Evolutionary conservation across 2,113 vertebrate genomes (phyloP).

Genomic region (Polypterus senegalus): DNA sequence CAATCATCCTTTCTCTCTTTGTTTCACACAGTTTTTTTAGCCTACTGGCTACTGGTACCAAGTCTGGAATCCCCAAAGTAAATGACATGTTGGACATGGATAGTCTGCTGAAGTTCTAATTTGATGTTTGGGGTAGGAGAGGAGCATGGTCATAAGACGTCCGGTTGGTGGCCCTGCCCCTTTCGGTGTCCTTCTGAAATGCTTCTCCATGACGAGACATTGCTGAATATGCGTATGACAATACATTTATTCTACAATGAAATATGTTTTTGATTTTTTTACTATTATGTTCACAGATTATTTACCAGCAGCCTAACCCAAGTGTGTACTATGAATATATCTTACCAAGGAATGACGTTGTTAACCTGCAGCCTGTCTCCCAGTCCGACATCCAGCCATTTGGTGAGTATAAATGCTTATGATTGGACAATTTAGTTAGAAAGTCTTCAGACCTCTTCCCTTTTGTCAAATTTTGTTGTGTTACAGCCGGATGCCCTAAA

Average conservation of each 20-base stretch:
- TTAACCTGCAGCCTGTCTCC: constrained; percentile 14
- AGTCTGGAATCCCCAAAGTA: background rate
- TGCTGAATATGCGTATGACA: background rate
- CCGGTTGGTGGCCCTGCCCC: background rate
- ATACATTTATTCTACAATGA: background rate
- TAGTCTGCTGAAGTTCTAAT: background rate
- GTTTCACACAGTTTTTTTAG: background rate
- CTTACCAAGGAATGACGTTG: constrained; percentile 23
- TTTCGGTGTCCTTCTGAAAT: background rate
- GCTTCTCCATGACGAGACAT: background rate
- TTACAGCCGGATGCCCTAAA: no score
- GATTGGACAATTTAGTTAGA: no score
- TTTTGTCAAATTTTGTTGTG: no score
- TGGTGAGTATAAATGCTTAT: constrained; percentile 20
- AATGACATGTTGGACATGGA: background rate
- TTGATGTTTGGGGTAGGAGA: background rate
- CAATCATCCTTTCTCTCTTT: no score
- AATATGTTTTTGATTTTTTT: background rate
- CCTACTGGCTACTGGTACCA: background rate
- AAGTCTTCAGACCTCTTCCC: no score
- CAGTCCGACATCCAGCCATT: constrained; percentile 21
- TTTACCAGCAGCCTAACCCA: constrained; percentile 48
- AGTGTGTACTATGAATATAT: constrained; percentile 43
- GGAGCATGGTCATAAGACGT: background rate
- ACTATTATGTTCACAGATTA: constrained; percentile 29